phyloP scores from a whole-genome alignment of 2,888 invertebrate genomes.

The Xestoiulus laeticollis region DNA sequence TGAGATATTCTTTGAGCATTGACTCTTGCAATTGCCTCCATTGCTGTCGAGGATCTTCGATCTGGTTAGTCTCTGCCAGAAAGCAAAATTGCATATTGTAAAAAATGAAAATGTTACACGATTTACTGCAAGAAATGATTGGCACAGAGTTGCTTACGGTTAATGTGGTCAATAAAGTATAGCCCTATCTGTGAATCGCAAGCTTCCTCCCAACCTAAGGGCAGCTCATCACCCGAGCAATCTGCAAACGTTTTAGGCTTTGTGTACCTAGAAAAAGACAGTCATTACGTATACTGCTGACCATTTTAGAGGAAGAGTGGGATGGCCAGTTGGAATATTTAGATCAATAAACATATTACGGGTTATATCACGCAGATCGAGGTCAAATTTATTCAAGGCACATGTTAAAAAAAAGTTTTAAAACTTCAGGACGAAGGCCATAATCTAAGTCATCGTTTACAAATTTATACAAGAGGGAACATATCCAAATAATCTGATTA shows the following conservation, averaged over 20 bases:
- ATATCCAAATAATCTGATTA: not conserved
- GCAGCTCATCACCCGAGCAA: slow-evolving; percentile 96
- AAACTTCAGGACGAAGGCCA: no score
- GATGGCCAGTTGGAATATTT: no score
- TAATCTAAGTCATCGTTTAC: no score
- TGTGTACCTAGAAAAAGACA: slow-evolving; percentile 77
- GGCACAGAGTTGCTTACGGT: slow-evolving; percentile 78
- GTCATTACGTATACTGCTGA: not conserved
- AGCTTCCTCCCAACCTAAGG: slow-evolving; percentile 96
- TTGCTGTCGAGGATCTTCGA: slow-evolving; percentile 96
- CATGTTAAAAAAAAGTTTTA: no score
- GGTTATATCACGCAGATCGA: no score
- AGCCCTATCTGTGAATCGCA: slow-evolving; percentile 93
- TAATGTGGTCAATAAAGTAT: slow-evolving; percentile 97
- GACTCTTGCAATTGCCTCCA: slow-evolving; percentile 96
- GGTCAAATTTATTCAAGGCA: no score
- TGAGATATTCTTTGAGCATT: slow-evolving; percentile 95
- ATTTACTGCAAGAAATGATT: not conserved
- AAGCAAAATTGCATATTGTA: not conserved
- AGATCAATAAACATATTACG: no score
- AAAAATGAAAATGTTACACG: not conserved
- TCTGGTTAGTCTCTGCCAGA: slow-evolving; percentile 86
- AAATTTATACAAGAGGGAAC: no score
- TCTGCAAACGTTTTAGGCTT: slow-evolving; percentile 98
- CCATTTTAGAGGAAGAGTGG: no score